phyloP scores from a whole-genome alignment of 1,140 invertebrate species.

The Hypothenemus hampei region DNA sequence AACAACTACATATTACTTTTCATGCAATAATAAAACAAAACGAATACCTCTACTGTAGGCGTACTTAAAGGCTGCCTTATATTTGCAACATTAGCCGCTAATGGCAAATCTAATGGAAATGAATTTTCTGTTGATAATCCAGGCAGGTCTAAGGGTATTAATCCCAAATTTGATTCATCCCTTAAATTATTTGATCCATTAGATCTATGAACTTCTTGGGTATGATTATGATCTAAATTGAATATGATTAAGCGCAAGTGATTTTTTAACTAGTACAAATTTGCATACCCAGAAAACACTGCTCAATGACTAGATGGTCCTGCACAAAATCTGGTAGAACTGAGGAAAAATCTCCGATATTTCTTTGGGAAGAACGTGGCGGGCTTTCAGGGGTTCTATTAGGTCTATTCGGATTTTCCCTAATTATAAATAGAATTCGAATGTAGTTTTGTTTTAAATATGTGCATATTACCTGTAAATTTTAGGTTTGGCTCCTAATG shows the following conservation, averaged over 20 bases:
- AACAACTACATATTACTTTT: conserved; percentile 3
- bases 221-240: background rate
- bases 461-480: conserved; percentile 43
- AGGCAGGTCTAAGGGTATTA: conserved; percentile 31
- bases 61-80: conserved; percentile 31
- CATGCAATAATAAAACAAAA: conserved; percentile 1
- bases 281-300: conserved; percentile 47
- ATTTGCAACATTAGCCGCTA: conserved; percentile 22
- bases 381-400: conserved; percentile 28
- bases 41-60: conserved; percentile 32
- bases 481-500: conserved; percentile 54
- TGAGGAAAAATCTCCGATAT: conserved; percentile 43
- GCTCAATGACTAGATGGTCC: conserved; percentile 59
- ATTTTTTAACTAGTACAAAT: background rate
- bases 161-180: conserved; percentile 4
- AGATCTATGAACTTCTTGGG: too few species aligned
- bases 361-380: conserved; percentile 31
- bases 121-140: conserved; percentile 23
- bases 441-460: background rate
- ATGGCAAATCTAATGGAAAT: conserved; percentile 38
- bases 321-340: conserved; percentile 62
- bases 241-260: background rate
- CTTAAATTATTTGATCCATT: conserved; percentile 12
- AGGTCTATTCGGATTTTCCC: too few species aligned
- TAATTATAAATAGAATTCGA: background rate